Percentiles rank a stretch among this genome's conserved stretches.
phyloP scores from a whole-genome alignment of 2,113 vertebrate species.

The Vidua macroura region DNA sequence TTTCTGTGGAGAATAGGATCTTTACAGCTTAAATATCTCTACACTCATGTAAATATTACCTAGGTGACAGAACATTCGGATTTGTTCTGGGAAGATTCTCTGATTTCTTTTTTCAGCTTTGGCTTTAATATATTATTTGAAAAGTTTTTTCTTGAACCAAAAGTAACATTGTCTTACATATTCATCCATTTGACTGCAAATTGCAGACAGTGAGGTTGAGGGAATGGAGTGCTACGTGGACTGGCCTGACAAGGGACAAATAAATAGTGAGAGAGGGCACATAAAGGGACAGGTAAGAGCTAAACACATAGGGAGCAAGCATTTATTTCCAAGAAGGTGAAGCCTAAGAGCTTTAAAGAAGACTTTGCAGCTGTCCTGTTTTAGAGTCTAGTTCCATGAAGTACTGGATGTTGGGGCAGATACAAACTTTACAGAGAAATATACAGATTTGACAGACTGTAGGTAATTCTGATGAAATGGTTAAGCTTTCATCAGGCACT shows the following conservation, averaged over 20 bases:
- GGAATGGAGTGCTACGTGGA: neutral
- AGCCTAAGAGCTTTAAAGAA: neutral
- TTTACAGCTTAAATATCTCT: neutral
- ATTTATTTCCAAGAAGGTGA: neutral
- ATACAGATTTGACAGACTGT: neutral
- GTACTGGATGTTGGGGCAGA: neutral
- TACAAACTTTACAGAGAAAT: neutral
- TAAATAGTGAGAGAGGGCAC: neutral
- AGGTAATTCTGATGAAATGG: neutral
- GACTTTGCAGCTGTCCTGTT: neutral
- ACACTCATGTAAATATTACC: neutral
- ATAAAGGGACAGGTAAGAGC: neutral
- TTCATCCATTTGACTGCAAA: neutral
- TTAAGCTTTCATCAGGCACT: neutral
- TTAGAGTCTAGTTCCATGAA: neutral
- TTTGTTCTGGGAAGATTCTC: neutral
- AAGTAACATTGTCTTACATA: neutral
- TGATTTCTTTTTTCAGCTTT: neutral
- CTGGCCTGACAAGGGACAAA: neutral
- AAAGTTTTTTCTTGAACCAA: neutral
- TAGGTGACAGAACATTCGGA: neutral
- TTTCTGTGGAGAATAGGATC: neutral
- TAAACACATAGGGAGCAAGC: neutral
- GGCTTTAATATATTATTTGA: neutral
- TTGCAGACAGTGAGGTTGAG: neutral